Base-by-base conservation (phyloP, 2,113 vertebrate genomes). In the Aspidoscelis tigris region DNA sequence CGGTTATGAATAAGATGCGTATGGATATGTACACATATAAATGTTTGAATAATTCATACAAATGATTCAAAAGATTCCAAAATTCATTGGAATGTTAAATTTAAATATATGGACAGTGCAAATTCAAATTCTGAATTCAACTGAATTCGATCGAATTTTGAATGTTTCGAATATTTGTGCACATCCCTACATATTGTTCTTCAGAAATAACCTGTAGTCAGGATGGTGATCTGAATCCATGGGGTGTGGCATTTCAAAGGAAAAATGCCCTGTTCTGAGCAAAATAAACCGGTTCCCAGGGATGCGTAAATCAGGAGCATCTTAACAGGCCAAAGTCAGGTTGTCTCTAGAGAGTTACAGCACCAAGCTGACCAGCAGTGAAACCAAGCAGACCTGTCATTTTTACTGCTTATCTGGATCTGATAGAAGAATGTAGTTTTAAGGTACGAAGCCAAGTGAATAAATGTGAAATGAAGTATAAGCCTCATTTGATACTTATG, bases 391-490 rank as follows among this genome's bases (percentile, higher is more conserved):
- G 0, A 47, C 58, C 61, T 10, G 83, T 87, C 9, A 76, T 87
- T 89, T 84, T 64, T 85, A n/a, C 77, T 70, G 76, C n/a, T 86
- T 87, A 76, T 12, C n/a, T 85, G 70, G 75, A 85, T 83, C 61
- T 76, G 78, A 66, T 72, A 44, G 86, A 83, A 84, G 78, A 84
- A 39, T 41, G 81, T 3, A 89, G 0, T 21, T 66, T 39, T 76
- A 72, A 91, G 79, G 86, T 79, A 89, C 80, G 44, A 89, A 90
- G 74, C 11, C 58, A 76, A 85, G 64, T 61, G 39, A 88, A 89
- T 33, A 68, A 68, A 89, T 0, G 10, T 43, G 77, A 82, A 88
- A 84, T 86, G 78, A 87, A 88, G 81, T 55, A 86, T 87, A 78
- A 86, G 3, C 50, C 89, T 89, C 64, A 76, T 87, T 87, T 80